Base-by-base conservation (phyloP, 1,140 invertebrate species). In the Tetramorium simillimum region DNA sequence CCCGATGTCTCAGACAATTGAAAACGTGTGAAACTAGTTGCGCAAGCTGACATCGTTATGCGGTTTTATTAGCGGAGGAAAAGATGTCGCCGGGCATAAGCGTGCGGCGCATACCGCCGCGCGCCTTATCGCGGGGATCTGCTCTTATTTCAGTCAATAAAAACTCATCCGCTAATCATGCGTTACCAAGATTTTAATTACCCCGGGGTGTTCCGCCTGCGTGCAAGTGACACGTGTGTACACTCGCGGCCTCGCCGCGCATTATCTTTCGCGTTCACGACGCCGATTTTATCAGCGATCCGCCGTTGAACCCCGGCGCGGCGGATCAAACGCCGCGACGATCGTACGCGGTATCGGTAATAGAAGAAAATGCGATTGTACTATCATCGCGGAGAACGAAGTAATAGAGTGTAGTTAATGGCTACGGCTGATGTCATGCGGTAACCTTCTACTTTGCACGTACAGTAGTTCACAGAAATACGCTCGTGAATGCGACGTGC, bases 391-490 rank as follows among this genome's bases (percentile, higher is more conserved):
- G 51, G 21, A 7, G 87, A 85, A 87, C 89, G 56, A 77, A 89
- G 87, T 90, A 91, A 86, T 89, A 87, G 89, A 91, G 85, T 86
- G 82, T 72, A 88, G 89, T 87, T 69, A 91, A 91, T 86, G 86
- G 90, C 78, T 33, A 18, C 21, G 63, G 72, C 90, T 91, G 90
- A 91, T 91, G 90, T 91, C 90, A 91, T 89, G 49, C 90, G 76
- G 86, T 89, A 91, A 91, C 90, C 90, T 91, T 91, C 90, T 91
- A 89, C 90, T 91, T 91, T 80, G 90, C 82, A 89, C 85, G 90
- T 88, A 88, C 89, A 84, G 72, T 77, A 70, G 76, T 82, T 80
- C 86, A 63, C 76, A 88, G 82, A 88, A 88, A 90, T 43, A 49
- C 58, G 56, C 69, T 51, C 46, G 43, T n/a, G 28, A 33, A n/a